A percentile compares a stretch with the other conserved stretches of the same genome.
Evolutionary conservation across 2,888 invertebrate genomes (phyloP).

Genomic region (Acholoe squamosa): DNA sequence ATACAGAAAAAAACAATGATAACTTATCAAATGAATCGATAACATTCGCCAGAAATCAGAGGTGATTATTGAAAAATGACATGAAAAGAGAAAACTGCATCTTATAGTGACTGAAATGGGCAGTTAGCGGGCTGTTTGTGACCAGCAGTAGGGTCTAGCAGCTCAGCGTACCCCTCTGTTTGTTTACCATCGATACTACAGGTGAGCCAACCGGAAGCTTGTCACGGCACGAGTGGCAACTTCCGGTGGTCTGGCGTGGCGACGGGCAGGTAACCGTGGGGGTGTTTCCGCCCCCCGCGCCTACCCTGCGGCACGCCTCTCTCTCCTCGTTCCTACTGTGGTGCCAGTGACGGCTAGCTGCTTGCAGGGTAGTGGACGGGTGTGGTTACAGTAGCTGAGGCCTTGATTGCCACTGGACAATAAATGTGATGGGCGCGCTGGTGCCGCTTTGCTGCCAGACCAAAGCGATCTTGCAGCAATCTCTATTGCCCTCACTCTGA

Average conservation of each 20-base stretch:
- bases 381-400: background rate
- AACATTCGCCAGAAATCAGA: too few species aligned
- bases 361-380: background rate
- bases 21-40: too few species aligned
- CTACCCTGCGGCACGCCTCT: too few species aligned
- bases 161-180: background rate
- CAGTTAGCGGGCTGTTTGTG: background rate
- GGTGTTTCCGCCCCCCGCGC: too few species aligned
- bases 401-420: slow-evolving; percentile 13
- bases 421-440: background rate
- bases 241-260: background rate
- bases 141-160: background rate
- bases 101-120: background rate
- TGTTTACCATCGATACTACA: slow-evolving; percentile 11
- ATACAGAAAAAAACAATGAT: too few species aligned
- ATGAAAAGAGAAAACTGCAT: background rate
- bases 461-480: background rate
- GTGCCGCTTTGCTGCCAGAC: background rate
- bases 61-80: background rate
- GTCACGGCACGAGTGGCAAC: slow-evolving; percentile 16
- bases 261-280: background rate
- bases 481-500: background rate
- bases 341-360: background rate
- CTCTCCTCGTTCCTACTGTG: too few species aligned
- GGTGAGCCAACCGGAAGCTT: background rate